phyloP scores from a whole-genome alignment of 2,113 vertebrate species.

The Alligator mississippiensis region DNA sequence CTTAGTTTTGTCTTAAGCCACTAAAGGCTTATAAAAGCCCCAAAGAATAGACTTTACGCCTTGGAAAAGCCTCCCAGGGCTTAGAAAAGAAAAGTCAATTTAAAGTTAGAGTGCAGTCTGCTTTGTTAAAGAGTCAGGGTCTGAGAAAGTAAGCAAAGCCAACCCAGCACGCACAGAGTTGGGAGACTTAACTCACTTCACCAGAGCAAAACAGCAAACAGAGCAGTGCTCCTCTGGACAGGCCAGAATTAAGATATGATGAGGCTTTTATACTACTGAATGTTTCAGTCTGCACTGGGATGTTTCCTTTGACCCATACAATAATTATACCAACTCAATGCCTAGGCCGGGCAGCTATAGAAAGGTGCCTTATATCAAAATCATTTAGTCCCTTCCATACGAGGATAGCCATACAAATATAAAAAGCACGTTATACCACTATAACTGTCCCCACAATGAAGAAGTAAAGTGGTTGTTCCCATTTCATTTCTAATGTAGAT shows the following conservation, averaged over 20 bases:
- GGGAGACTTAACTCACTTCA: neutral
- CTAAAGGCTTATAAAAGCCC: conserved; percentile 55
- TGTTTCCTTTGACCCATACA: too few species aligned
- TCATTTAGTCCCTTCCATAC: too few species aligned
- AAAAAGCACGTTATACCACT: too few species aligned
- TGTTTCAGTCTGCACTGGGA: too few species aligned
- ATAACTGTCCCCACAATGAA: too few species aligned
- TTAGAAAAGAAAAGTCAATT: conserved; percentile 39
- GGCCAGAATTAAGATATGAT: neutral
- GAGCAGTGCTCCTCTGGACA: accelerated
- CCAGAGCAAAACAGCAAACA: accelerated
- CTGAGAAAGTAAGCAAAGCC: neutral
- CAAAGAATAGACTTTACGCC: neutral
- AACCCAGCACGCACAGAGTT: accelerated
- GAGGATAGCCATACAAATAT: too few species aligned
- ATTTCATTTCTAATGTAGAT: neutral
- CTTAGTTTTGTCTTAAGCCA: conserved; percentile 50
- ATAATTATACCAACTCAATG: too few species aligned
- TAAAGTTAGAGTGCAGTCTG: conserved; percentile 18
- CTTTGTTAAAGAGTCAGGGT: neutral
- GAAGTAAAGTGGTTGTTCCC: too few species aligned
- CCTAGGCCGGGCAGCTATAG: too few species aligned
- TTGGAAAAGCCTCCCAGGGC: neutral
- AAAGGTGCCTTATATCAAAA: too few species aligned
- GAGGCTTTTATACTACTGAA: too few species aligned